Base-by-base conservation (phyloP, 2,888 invertebrate genomes). In the Apeira syringaria region DNA sequence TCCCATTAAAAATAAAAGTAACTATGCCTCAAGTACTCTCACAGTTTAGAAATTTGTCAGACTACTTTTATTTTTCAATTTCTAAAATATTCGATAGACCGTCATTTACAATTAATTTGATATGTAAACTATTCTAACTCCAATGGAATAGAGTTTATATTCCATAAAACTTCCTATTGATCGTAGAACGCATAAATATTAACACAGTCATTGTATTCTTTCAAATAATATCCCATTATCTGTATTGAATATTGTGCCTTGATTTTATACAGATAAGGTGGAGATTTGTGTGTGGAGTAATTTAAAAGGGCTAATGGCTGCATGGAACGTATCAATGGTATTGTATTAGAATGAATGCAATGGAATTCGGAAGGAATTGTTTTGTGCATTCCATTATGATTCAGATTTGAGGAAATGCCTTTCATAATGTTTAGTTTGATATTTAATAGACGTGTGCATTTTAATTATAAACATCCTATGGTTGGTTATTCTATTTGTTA, bases 101-200 rank as follows among this genome's bases (percentile, higher is more conserved):
- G n/a, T n/a, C n/a, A n/a, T n/a, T n/a, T n/a, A n/a, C n/a, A n/a
- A n/a, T n/a, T n/a, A n/a, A n/a, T n/a, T n/a, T n/a, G n/a, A n/a
- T n/a, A n/a, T n/a, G n/a, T n/a, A n/a, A n/a, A n/a, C n/a, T n/a
- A n/a, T 43, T 45, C 43, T 52, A 55, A 46, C 37, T 36, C 26
- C 38, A 51, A 31, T 0, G 13, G n/a, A 6, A 28, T 49, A 64
- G 47, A 57, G 65, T 62, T 51, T 39, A 66, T 60, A 46, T 64
- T 37, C 43, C 40, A 42, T 50, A 24, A 17, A 46, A 56, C 53
- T 52, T 58, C 56, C 49, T 39, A 47, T 47, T 50, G 50, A 52
- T 47, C 47, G 47, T 60, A 59, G 58, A 69, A 68, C 61, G 64
- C 57, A 62, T 24, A 37, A 39, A 40, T 51, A 49, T 47, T 42